phyloP scores from a whole-genome alignment of 2,888 invertebrate species.

The Magallana nippona region DNA sequence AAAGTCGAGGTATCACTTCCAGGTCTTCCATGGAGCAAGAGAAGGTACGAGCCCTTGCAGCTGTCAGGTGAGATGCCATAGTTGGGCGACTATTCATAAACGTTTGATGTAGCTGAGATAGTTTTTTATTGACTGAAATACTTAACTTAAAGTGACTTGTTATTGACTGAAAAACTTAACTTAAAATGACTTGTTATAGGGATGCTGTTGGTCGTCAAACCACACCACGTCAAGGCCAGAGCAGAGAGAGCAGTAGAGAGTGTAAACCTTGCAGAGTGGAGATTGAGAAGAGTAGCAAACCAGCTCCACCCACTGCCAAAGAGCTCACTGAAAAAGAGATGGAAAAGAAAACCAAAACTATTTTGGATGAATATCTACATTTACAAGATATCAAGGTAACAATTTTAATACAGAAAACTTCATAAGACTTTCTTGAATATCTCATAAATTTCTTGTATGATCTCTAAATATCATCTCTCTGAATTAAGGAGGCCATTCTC shows the following conservation, averaged over 20 bases:
- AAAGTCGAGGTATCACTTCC: too few relatives aligned
- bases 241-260: conserved; percentile 68
- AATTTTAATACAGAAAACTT: background rate
- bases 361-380: conserved; percentile 82
- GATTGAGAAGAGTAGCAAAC: conserved; percentile 51
- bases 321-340: conserved; percentile 78
- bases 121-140: too few relatives aligned
- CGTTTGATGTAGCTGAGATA: too few relatives aligned
- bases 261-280: conserved; percentile 54
- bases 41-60: too few relatives aligned
- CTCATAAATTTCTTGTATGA: background rate
- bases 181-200: conserved; percentile 38
- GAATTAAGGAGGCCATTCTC: conserved; percentile 78
- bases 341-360: conserved; percentile 79
- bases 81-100: too few relatives aligned
- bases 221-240: conserved; percentile 59
- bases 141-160: too few relatives aligned
- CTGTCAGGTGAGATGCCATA: background rate
- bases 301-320: conserved; percentile 50
- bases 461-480: too few relatives aligned
- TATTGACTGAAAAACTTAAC: too few relatives aligned
- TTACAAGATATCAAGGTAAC: conserved; percentile 80
- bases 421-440: background rate
- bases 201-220: conserved; percentile 58
- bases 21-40: too few relatives aligned